A percentile compares a stretch with the other conserved stretches of the same genome.
Conservation (phyloP, 2,113 vertebrate species). For the Nymphicus hollandicus region DNA sequence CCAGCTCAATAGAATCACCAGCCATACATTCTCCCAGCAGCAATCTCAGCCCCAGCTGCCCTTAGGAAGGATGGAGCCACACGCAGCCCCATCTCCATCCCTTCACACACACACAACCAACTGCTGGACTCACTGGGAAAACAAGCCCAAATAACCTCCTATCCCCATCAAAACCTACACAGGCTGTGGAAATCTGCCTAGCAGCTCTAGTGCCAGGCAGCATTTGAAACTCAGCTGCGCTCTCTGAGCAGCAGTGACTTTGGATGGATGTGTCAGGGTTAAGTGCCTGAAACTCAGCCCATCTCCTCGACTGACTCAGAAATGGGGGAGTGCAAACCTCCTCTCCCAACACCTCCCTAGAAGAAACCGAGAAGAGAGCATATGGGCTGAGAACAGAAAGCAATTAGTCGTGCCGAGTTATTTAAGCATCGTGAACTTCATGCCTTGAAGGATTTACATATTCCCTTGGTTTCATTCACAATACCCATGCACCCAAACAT, state of each 20-base stretch:
- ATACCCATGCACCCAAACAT: background rate
- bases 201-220: background rate
- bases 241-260: background rate
- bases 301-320: background rate
- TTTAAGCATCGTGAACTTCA: background rate
- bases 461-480: constrained; percentile 15
- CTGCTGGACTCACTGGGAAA: background rate
- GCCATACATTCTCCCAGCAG: fast-evolving
- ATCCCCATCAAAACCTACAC: background rate
- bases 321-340: background rate
- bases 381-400: constrained; percentile 5
- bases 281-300: background rate
- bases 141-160: background rate
- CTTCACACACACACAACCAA: background rate
- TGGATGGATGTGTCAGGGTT: background rate
- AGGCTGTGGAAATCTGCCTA: background rate
- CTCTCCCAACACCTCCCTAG: background rate
- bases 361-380: background rate
- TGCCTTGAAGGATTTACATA: background rate
- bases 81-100: background rate
- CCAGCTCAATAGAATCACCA: too few species aligned
- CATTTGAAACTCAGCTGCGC: background rate
- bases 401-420: background rate
- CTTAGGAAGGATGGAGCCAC: fast-evolving
- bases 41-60: background rate